phyloP scores from a whole-genome alignment of 2,888 invertebrate genomes.

The Andrena hattorfiana region DNA sequence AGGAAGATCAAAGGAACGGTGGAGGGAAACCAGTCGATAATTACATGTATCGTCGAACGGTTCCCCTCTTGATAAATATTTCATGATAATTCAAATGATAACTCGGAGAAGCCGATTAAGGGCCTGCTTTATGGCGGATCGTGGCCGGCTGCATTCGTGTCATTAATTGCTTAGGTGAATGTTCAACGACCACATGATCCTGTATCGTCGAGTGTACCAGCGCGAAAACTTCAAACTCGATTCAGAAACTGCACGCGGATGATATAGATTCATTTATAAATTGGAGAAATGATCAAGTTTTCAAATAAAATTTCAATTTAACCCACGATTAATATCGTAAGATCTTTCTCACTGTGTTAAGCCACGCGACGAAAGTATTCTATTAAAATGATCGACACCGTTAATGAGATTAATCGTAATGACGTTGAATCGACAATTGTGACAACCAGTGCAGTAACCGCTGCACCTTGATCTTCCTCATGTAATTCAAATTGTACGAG shows the following conservation, averaged over 20 bases:
- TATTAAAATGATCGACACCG: background rate
- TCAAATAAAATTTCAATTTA: background rate
- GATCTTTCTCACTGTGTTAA: background rate
- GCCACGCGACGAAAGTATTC: background rate
- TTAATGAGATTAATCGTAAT: background rate
- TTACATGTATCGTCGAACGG: conserved; percentile 48
- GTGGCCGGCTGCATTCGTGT: conserved; percentile 17
- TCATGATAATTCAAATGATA: conserved; percentile 38
- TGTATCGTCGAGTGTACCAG: background rate
- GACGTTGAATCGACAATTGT: background rate
- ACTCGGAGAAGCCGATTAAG: conserved; percentile 21
- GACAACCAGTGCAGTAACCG: conserved; percentile 5
- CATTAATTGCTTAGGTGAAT: conserved; percentile 31
- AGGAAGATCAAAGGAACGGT: conserved; percentile 4
- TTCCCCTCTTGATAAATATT: conserved; percentile 40
- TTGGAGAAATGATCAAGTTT: background rate
- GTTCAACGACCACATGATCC: background rate
- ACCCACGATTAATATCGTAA: too few species aligned
- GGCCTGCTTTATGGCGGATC: conserved; percentile 16
- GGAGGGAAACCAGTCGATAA: conserved; percentile 51
- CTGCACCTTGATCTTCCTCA: conserved; percentile 1
- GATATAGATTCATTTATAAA: too few species aligned
- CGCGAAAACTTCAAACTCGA: conserved; percentile 1
- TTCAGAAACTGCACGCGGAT: background rate
- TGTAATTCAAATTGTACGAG: conserved; percentile 7